Evolutionary conservation across 2,797 vertebrate genomes (phyloP).

Genomic region (Myoxocephalus aenaeus): DNA sequence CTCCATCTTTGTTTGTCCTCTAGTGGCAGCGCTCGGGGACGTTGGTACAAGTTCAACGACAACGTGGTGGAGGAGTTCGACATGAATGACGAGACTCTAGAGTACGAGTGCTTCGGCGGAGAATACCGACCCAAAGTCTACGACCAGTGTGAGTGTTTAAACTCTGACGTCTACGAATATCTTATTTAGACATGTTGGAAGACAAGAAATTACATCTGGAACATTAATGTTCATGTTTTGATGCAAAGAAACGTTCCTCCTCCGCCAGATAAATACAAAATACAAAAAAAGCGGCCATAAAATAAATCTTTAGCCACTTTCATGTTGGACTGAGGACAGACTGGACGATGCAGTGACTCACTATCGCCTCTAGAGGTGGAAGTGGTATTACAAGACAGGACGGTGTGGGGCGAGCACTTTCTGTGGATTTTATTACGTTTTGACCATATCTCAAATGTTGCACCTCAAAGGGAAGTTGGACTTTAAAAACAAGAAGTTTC

Average conservation of each 20-base stretch:
- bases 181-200: neutral
- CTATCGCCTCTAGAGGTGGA: no score
- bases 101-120: conserved; percentile 98
- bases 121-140: conserved; percentile 99
- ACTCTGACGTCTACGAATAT: neutral
- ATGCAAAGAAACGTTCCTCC: no score
- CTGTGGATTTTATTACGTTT: no score
- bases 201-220: neutral
- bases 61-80: conserved; percentile 98
- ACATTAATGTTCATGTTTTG: neutral
- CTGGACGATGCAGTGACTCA: no score
- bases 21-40: conserved; percentile 91
- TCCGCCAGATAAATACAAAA: no score
- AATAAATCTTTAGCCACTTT: no score
- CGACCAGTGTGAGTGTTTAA: conserved; percentile 90
- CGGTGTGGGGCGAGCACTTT: no score
- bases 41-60: conserved; percentile 99
- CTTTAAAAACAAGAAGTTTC: neutral
- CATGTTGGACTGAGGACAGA: no score
- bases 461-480: no score
- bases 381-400: no score
- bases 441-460: no score
- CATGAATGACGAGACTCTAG: conserved; percentile 95
- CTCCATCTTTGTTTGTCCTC: neutral
- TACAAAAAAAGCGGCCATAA: no score